These are phyloP conservation scores for Meloidogyne floridensis DNA, from an alignment of 1,140 invertebrate genomes.

Conservation along the genomic window DNA sequence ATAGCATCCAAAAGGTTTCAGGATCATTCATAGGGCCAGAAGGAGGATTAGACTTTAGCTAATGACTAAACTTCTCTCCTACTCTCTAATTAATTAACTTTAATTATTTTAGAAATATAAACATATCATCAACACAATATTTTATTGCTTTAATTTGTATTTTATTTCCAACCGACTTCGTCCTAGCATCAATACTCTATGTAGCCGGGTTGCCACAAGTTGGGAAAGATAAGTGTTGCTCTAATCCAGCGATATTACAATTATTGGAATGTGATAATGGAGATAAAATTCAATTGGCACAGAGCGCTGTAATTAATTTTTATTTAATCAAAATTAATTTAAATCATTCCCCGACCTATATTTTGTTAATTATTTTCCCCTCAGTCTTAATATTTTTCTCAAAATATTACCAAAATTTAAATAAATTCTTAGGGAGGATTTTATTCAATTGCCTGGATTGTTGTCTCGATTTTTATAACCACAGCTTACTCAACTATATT, in stretches of 20 bases:
- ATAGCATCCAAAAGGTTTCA: too few species aligned
- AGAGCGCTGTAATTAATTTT: constrained; percentile 12
- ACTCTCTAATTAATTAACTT: too few species aligned
- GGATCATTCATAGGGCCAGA: too few species aligned
- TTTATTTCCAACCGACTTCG: neutral
- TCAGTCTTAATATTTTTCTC: too few species aligned
- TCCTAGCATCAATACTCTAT: neutral
- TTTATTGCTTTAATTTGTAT: neutral
- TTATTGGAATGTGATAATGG: neutral
- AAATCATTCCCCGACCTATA: too few species aligned
- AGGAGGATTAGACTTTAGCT: too few species aligned
- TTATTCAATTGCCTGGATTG: constrained; percentile 8
- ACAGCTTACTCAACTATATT: constrained; percentile 7
- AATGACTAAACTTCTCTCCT: too few species aligned
- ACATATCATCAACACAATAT: constrained; percentile 4
- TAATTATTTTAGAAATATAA: constrained; percentile 4
- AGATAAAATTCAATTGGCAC: constrained; percentile 15
- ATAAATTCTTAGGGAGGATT: neutral
- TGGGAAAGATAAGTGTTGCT: neutral
- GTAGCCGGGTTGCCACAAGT: neutral
- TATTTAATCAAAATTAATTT: neutral
- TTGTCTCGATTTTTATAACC: neutral
- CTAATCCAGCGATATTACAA: neutral
- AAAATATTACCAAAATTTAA: neutral
- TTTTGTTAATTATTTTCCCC: too few species aligned